Evolutionary conservation across 2,888 invertebrate genomes (phyloP).

Genomic region (Poecilobothrus nobilitatus): DNA sequence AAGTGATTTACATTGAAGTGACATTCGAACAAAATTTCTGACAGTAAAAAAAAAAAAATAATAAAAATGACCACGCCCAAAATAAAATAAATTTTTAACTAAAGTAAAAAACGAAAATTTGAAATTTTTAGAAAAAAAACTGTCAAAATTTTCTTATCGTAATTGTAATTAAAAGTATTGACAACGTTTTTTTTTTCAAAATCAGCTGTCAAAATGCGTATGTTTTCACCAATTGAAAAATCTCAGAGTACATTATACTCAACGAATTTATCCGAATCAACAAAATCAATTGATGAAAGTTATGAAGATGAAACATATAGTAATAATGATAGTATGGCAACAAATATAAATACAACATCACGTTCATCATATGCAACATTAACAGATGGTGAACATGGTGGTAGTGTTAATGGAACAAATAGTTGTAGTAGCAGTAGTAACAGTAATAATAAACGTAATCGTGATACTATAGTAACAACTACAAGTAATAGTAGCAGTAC

Average conservation of each 20-base stretch:
- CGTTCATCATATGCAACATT: constrained; percentile 17
- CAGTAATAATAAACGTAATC: constrained; percentile 7
- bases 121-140: too few relatives aligned
- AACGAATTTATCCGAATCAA: constrained; percentile 23
- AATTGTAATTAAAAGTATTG: neutral
- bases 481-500: neutral
- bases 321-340: constrained; percentile 13
- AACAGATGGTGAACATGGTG: constrained; percentile 14
- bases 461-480: neutral
- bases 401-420: neutral
- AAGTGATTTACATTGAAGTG: too few relatives aligned
- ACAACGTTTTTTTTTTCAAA: neutral
- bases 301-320: constrained; percentile 16
- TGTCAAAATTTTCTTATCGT: constrained; percentile 17
- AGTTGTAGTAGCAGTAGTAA: constrained; percentile 7
- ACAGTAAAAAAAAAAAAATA: too few relatives aligned
- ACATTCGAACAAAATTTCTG: too few relatives aligned
- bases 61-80: too few relatives aligned
- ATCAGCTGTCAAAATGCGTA: constrained; percentile 22
- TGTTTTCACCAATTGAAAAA: constrained; percentile 26
- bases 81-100: too few relatives aligned
- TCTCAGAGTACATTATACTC: constrained; percentile 25
- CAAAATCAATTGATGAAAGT: constrained; percentile 21
- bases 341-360: constrained; percentile 12
- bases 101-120: neutral